These are phyloP conservation scores for Resseliella maxima DNA, from an alignment of 2,888 invertebrate genomes.

Conservation along the genomic window DNA sequence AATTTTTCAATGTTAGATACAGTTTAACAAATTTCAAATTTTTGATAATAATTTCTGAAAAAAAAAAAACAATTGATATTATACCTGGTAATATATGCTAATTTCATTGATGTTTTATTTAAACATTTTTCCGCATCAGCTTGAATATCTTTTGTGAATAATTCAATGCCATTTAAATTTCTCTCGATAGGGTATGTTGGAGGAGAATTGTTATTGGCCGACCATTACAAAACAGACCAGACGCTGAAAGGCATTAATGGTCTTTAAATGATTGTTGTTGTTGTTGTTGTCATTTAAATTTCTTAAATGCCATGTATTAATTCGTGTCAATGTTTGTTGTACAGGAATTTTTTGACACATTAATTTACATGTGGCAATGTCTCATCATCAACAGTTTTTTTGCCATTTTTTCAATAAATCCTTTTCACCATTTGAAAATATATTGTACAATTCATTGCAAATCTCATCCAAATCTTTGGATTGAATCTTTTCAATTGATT, in stretches of 20 bases:
- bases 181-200: no score
- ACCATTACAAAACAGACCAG: no score
- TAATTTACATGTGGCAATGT: conserved; percentile 70
- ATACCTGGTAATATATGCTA: conserved; percentile 21
- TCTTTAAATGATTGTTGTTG: no score
- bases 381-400: conserved; percentile 63
- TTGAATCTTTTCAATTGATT: conserved; percentile 61
- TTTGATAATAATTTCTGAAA: no score
- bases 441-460: conserved; percentile 55
- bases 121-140: conserved; percentile 61
- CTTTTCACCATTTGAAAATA: conserved; percentile 60
- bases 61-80: no score
- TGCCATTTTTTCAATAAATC: conserved; percentile 63
- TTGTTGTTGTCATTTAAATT: conserved; percentile 66
- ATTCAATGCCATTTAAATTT: no score
- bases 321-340: conserved; percentile 69
- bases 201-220: conserved; percentile 58
- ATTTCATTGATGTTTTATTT: conserved; percentile 59
- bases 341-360: conserved; percentile 70
- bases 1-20: no score
- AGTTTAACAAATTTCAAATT: no score
- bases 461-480: background rate
- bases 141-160: conserved; percentile 66
- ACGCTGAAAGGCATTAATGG: no score
- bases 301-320: conserved; percentile 71